Conservation (phyloP, 2,797 vertebrate species). For the Sebastes hopkinsi region DNA sequence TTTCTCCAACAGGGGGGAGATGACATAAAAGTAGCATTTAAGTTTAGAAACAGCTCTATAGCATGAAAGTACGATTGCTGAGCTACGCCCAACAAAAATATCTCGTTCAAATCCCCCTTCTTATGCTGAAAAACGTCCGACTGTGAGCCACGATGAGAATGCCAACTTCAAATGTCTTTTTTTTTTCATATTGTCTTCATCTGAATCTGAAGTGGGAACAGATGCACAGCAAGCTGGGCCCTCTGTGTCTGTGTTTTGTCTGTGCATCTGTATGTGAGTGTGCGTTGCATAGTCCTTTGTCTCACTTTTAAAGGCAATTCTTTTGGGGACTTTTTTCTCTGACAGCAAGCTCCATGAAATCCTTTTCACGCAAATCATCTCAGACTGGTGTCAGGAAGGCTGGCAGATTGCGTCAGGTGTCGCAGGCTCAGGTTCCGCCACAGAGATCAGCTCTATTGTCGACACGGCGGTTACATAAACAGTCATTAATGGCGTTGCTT, state of each 20-base stretch:
- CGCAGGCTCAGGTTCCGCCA: background rate
- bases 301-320: constrained; percentile 27
- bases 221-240: constrained; percentile 12
- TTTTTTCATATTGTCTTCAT: constrained; percentile 17
- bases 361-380: background rate
- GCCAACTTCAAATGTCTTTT: constrained; percentile 36
- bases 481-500: constrained; percentile 18
- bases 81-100: constrained; percentile 23
- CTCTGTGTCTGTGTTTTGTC: constrained; percentile 14
- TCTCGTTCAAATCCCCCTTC: constrained; percentile 3
- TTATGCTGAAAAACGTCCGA: constrained; percentile 4
- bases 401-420: constrained; percentile 22
- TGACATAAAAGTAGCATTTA: constrained; percentile 34
- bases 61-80: background rate
- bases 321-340: constrained; percentile 8
- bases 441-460: background rate
- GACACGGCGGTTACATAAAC: constrained; percentile 3
- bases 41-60: constrained; percentile 5
- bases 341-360: constrained; percentile 19
- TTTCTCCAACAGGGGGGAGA: constrained; percentile 17
- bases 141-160: constrained; percentile 24
- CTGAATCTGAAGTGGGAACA: constrained; percentile 44
- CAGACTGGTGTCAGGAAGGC: constrained; percentile 9
- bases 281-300: constrained; percentile 9
- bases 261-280: background rate